A percentile compares a stretch with the other conserved stretches of the same genome.
Evolutionary conservation across 2,113 vertebrate genomes (phyloP).

Genomic region (Megaceryle maxima): DNA sequence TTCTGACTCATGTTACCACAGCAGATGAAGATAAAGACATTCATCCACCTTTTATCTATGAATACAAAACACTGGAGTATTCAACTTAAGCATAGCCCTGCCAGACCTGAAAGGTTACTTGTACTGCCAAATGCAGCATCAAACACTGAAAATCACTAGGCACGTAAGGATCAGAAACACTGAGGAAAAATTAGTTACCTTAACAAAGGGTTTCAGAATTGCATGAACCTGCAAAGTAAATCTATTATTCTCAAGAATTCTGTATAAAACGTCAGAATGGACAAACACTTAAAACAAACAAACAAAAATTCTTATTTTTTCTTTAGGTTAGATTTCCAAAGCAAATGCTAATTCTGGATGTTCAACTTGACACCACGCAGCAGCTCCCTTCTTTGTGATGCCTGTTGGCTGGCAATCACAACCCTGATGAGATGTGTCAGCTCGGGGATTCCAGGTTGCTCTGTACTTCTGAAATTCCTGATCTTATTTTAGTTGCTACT

Average conservation of each 20-base stretch:
- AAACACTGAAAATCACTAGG: background rate
- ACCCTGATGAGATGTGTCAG: background rate
- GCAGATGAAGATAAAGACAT: background rate
- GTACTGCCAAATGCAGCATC: background rate
- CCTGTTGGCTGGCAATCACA: background rate
- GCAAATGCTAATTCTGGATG: background rate
- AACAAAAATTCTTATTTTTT: background rate
- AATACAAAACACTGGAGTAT: background rate
- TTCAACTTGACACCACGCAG: background rate
- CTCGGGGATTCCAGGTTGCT: conserved; percentile 17
- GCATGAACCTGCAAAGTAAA: background rate
- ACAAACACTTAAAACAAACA: background rate
- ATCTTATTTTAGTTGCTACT: conserved; percentile 1
- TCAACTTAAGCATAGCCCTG: background rate
- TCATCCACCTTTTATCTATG: background rate
- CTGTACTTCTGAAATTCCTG: background rate
- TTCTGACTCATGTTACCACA: background rate
- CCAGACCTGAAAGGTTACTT: background rate
- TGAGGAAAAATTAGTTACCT: background rate
- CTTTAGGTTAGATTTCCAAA: background rate
- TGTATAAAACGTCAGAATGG: background rate
- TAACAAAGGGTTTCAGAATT: background rate
- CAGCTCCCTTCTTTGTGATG: background rate
- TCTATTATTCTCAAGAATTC: background rate
- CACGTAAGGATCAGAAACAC: background rate